Conservation (phyloP, 2,888 invertebrate genomes). For the Boloria euphrosyne region DNA sequence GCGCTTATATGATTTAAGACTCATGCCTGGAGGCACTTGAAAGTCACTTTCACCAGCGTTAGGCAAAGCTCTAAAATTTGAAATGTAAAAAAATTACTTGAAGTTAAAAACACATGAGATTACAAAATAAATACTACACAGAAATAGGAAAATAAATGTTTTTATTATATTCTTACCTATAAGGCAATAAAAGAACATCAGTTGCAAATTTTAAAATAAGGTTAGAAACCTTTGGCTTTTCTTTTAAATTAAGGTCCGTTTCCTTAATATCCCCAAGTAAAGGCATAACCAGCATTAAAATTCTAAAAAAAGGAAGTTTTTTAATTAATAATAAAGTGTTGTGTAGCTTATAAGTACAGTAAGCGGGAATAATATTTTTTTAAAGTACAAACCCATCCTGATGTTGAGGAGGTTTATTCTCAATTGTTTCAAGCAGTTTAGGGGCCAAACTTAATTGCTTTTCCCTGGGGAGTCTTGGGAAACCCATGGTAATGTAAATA, state of each 20-base stretch:
- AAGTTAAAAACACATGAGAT: background rate
- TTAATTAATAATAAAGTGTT: no score
- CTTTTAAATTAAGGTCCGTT: constrained; percentile 86
- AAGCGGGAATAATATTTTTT: constrained; percentile 10
- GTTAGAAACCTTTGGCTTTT: constrained; percentile 86
- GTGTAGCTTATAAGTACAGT: constrained; percentile 11
- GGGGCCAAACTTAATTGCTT: constrained; percentile 90
- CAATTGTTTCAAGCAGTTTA: constrained; percentile 88
- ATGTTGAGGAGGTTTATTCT: constrained; percentile 91
- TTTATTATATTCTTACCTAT: constrained; percentile 82
- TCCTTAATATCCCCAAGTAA: constrained; percentile 87
- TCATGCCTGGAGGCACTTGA: constrained; percentile 89
- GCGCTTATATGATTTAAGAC: constrained; percentile 88
- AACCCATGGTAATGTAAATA: constrained; percentile 96
- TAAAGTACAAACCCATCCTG: constrained; percentile 86
- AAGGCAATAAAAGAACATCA: constrained; percentile 92
- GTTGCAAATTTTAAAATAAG: constrained; percentile 89
- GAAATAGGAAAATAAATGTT: background rate
- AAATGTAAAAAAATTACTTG: background rate
- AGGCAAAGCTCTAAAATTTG: constrained; percentile 67
- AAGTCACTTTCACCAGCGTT: constrained; percentile 77
- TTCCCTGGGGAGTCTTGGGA: constrained; percentile 88
- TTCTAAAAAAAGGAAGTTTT: constrained; percentile 69
- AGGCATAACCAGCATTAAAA: constrained; percentile 91
- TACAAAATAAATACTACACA: constrained; percentile 13